Evolutionary conservation across 2,888 invertebrate species (phyloP).

Genomic region (Chromoteleia sp.): DNA sequence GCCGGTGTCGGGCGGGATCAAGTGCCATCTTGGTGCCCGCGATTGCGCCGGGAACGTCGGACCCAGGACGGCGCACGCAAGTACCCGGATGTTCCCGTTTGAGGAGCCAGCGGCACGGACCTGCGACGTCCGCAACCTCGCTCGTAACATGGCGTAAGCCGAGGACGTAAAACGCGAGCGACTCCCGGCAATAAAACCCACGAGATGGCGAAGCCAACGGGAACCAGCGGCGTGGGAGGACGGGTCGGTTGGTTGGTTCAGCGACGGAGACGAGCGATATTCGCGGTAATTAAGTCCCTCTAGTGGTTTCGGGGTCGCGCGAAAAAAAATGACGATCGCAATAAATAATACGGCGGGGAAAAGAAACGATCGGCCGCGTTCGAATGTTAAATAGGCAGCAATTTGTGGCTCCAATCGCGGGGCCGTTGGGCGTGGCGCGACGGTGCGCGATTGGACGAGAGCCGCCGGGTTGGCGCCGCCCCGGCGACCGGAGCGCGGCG

Average conservation of each 20-base stretch:
- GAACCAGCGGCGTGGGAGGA: background rate
- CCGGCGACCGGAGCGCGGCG: conserved; percentile 37
- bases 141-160: conserved; percentile 36
- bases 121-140: background rate
- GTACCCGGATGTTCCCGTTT: conserved; percentile 29
- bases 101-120: background rate
- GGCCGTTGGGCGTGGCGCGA: conserved; percentile 70
- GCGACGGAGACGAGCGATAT: conserved; percentile 71
- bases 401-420: conserved; percentile 80
- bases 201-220: conserved; percentile 35
- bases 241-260: too few relatives aligned
- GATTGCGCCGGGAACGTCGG: conserved; percentile 27
- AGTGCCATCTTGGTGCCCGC: conserved; percentile 8
- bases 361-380: conserved; percentile 82
- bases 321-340: conserved; percentile 73
- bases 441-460: conserved; percentile 55
- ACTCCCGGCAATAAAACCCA: conserved; percentile 43
- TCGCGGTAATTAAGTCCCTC: conserved; percentile 83
- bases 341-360: conserved; percentile 72
- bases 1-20: too few relatives aligned
- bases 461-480: conserved; percentile 63
- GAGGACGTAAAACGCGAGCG: conserved; percentile 28
- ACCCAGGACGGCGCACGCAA: background rate
- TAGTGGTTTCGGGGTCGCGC: conserved; percentile 76
- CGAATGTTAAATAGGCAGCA: conserved; percentile 84